Evolutionary conservation across 2,888 invertebrate species (phyloP).

Genomic region (Venustoraphidia nigricollis): DNA sequence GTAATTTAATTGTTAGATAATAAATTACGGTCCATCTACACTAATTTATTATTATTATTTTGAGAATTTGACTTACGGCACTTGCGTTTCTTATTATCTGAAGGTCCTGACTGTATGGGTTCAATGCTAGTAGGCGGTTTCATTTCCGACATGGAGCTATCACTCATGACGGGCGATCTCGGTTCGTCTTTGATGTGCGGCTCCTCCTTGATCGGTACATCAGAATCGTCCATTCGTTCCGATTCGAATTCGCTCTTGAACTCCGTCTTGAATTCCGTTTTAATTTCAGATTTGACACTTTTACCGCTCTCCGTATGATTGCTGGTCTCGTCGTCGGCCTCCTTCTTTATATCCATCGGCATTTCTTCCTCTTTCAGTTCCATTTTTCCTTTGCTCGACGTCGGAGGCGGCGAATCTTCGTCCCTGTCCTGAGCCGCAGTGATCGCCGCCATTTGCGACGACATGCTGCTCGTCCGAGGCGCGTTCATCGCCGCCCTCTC

Average conservation of each 20-base stretch:
- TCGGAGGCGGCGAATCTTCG: constrained; percentile 46
- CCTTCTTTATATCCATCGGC: constrained; percentile 44
- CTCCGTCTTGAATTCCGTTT: constrained; percentile 21
- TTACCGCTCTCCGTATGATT: constrained; percentile 41
- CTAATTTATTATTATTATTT: no score
- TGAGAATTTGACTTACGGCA: constrained; percentile 36
- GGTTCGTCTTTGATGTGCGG: constrained; percentile 39
- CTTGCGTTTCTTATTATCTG: constrained; percentile 44
- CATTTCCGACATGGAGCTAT: no score
- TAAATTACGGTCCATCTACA: no score
- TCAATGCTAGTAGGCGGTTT: constrained; percentile 29
- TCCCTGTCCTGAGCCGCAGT: constrained; percentile 50
- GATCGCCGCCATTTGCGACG: constrained; percentile 58
- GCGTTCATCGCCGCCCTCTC: constrained; percentile 34
- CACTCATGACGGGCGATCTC: constrained; percentile 32
- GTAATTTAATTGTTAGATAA: no score
- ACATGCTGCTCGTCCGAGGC: constrained; percentile 31
- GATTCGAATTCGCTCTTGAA: constrained; percentile 39
- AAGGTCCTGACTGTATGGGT: constrained; percentile 33
- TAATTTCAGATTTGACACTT: constrained; percentile 37
- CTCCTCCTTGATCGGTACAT: constrained; percentile 32
- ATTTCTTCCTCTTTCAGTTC: constrained; percentile 50
- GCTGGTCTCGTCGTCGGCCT: constrained; percentile 39
- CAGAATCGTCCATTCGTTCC: constrained; percentile 37
- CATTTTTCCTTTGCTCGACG: constrained; percentile 43